Conservation (phyloP, 2,797 vertebrate species). For the Cygnus olor region DNA sequence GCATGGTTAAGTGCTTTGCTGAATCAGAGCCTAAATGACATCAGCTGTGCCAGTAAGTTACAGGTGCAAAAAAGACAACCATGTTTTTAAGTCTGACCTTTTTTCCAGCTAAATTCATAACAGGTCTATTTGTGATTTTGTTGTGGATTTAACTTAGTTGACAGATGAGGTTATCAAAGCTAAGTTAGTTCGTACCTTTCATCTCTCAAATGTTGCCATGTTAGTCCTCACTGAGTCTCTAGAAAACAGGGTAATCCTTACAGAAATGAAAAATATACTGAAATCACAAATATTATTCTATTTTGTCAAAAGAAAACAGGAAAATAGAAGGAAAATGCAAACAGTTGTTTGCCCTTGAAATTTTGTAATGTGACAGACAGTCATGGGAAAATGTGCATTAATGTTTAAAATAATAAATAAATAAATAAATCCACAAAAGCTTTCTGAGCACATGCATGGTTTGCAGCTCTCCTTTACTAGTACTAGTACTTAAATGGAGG, state of each 20-base stretch:
- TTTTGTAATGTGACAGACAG: not conserved
- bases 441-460: not conserved
- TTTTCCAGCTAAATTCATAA: not conserved
- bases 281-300: not conserved
- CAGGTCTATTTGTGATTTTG: not conserved
- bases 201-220: not conserved
- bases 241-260: not conserved
- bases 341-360: not conserved
- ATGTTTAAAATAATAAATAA: not conserved
- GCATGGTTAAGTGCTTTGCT: conserved; percentile 63
- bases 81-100: not conserved
- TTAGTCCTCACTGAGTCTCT: not conserved
- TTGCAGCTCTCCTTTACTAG: not conserved
- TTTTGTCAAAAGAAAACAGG: not conserved
- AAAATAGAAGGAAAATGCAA: not conserved
- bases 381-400: not conserved
- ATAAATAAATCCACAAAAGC: not conserved
- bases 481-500: not conserved
- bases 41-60: conserved; percentile 62
- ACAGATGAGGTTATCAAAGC: not conserved
- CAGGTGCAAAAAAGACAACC: not conserved
- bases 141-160: not conserved
- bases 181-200: not conserved
- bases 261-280: not conserved
- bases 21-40: conserved; percentile 65